Conservation (phyloP, 1,140 invertebrate genomes). For the Drosophila nasuta region DNA sequence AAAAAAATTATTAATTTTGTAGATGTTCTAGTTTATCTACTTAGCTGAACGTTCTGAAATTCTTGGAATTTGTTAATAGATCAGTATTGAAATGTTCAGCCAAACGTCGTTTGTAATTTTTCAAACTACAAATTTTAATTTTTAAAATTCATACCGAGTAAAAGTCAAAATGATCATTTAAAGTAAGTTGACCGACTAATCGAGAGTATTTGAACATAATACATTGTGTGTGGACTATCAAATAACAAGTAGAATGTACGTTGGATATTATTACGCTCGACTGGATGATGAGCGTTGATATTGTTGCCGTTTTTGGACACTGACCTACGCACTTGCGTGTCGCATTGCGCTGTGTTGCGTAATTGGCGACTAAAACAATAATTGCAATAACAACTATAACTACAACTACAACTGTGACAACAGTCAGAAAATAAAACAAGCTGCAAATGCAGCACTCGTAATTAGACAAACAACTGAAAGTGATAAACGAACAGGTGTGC, state of each 20-base stretch:
- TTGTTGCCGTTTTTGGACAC: conserved; percentile 19
- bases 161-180: too few relatives aligned
- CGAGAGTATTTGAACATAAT: too few relatives aligned
- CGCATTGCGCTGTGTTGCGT: conserved; percentile 8
- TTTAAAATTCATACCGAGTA: too few relatives aligned
- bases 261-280: conserved; percentile 11
- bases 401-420: neutral
- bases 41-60: too few relatives aligned
- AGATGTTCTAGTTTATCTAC: too few relatives aligned
- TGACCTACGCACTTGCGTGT: conserved; percentile 31
- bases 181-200: too few relatives aligned
- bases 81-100: too few relatives aligned
- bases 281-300: neutral
- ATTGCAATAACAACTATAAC: conserved; percentile 9
- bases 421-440: neutral
- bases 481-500: conserved; percentile 3
- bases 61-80: too few relatives aligned
- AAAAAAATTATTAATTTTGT: too few relatives aligned
- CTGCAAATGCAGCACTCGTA: conserved; percentile 9
- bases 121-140: too few relatives aligned
- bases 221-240: too few relatives aligned
- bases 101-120: too few relatives aligned
- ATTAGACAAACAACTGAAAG: conserved; percentile 30
- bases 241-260: neutral
- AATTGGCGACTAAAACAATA: conserved; percentile 25